A percentile compares a stretch with the other conserved stretches of the same genome.
phyloP scores from a whole-genome alignment of 2,888 invertebrate genomes.

The Lasioglossum vierecki region DNA sequence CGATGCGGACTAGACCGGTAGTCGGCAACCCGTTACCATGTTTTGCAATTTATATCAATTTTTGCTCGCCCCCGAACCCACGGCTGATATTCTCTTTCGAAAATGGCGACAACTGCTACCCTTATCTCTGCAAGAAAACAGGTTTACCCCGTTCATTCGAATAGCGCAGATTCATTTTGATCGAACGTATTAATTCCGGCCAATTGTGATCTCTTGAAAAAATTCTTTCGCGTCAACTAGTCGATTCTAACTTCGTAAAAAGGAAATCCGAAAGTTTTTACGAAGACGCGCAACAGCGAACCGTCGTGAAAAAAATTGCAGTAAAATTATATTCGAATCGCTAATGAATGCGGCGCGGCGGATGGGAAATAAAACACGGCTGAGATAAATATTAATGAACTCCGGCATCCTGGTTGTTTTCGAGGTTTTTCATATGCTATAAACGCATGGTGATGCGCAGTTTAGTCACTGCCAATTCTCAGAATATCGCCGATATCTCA shows the following conservation, averaged over 20 bases:
- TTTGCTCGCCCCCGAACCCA: not conserved
- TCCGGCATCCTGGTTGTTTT: not conserved
- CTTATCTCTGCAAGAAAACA: not conserved
- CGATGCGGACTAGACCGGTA: not conserved
- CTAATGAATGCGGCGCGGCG: not conserved
- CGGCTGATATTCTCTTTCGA: not conserved
- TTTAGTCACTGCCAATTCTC: not conserved
- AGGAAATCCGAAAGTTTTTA: too few species aligned
- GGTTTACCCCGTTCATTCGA: not conserved
- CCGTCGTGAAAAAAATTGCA: too few species aligned
- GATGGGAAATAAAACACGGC: not conserved
- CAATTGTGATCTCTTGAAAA: too few species aligned
- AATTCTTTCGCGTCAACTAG: too few species aligned
- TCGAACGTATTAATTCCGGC: not conserved
- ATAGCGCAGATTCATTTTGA: not conserved
- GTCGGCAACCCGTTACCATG: not conserved
- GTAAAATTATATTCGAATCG: not conserved
- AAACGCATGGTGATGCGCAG: not conserved
- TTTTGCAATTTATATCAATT: conserved; percentile 14
- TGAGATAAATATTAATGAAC: not conserved
- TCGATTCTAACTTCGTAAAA: too few species aligned
- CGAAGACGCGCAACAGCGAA: too few species aligned
- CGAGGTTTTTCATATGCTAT: not conserved
- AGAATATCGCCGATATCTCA: not conserved
- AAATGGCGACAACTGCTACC: not conserved